These are phyloP conservation scores for Pseudotriccus pelzelni DNA, from an alignment of 2,797 vertebrate genomes.

Conservation along the genomic window DNA sequence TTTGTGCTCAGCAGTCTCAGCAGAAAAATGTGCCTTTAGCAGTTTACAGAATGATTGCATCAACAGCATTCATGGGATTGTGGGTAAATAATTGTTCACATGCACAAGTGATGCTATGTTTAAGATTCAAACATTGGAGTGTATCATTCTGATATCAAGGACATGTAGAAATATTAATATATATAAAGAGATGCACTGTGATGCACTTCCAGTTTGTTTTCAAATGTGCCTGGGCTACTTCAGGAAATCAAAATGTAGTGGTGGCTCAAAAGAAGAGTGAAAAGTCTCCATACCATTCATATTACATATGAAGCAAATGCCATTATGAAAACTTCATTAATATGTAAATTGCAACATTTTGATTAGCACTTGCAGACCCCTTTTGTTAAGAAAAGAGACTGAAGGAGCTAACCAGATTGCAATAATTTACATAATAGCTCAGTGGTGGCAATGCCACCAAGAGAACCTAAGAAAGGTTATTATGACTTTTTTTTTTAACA, in stretches of 20 bases:
- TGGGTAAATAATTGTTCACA: conserved; percentile 40
- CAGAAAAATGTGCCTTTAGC: conserved; percentile 49
- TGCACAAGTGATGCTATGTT: neutral
- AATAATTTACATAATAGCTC: conserved; percentile 83
- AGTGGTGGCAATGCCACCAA: conserved; percentile 69
- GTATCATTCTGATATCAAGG: neutral
- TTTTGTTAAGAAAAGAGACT: conserved; percentile 78
- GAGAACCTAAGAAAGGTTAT: conserved; percentile 62
- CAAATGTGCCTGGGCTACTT: neutral
- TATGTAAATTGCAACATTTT: conserved; percentile 84
- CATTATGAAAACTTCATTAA: conserved; percentile 82
- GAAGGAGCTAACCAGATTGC: conserved; percentile 82
- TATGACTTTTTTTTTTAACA: conserved; percentile 57
- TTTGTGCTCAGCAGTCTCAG: conserved; percentile 20
- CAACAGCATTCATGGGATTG: neutral
- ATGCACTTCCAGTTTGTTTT: conserved; percentile 23
- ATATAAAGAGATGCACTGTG: neutral
- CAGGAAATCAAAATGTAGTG: conserved; percentile 52
- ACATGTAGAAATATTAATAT: neutral
- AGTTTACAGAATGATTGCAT: conserved; percentile 49
- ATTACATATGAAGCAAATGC: conserved; percentile 74
- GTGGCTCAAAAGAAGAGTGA: conserved; percentile 38
- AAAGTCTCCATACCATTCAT: conserved; percentile 69
- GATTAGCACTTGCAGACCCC: conserved; percentile 81
- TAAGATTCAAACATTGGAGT: neutral